A percentile compares a stretch with the other conserved stretches of the same genome.
phyloP scores from a whole-genome alignment of 2,113 vertebrate genomes.

The Xiphophorus hellerii region DNA sequence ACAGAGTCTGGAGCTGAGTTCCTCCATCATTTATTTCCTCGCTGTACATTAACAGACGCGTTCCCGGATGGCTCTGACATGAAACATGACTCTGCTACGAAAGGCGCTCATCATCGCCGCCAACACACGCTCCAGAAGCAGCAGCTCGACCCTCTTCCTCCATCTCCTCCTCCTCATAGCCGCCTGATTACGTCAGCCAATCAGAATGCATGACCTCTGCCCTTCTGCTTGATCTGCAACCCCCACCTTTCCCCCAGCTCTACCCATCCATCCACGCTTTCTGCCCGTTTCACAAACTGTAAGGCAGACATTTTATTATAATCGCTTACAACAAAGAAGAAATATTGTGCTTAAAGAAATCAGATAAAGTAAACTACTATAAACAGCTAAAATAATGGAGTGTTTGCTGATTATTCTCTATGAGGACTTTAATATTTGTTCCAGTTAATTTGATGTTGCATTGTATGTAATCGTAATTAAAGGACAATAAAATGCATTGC shows the following conservation, averaged over 20 bases:
- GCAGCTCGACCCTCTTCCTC: constrained; percentile 1
- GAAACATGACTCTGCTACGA: constrained; percentile 66
- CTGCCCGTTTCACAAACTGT: constrained; percentile 8
- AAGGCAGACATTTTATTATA: constrained; percentile 4
- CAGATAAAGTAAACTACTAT: not conserved
- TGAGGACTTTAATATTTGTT: constrained; percentile 3
- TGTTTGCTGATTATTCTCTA: not conserved
- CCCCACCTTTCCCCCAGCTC: constrained; percentile 5
- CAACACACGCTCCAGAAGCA: constrained; percentile 18
- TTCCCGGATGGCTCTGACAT: constrained; percentile 69
- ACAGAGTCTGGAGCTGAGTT: constrained; percentile 16
- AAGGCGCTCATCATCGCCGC: constrained; percentile 43
- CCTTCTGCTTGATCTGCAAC: constrained; percentile 43
- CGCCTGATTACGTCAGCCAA: constrained; percentile 57
- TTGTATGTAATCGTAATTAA: constrained; percentile 2
- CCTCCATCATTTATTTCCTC: constrained; percentile 72
- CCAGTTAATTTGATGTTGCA: not conserved
- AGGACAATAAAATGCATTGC: not conserved
- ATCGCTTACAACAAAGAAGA: not conserved
- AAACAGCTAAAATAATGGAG: not conserved
- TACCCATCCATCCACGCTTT: constrained; percentile 11
- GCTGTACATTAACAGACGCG: constrained; percentile 74
- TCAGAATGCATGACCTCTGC: constrained; percentile 39
- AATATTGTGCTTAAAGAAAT: not conserved
- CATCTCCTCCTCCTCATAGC: constrained; percentile 13